Evolutionary conservation across 92 coral and sea anemone species (phyloP).

Genomic region (Muricea muricata): DNA sequence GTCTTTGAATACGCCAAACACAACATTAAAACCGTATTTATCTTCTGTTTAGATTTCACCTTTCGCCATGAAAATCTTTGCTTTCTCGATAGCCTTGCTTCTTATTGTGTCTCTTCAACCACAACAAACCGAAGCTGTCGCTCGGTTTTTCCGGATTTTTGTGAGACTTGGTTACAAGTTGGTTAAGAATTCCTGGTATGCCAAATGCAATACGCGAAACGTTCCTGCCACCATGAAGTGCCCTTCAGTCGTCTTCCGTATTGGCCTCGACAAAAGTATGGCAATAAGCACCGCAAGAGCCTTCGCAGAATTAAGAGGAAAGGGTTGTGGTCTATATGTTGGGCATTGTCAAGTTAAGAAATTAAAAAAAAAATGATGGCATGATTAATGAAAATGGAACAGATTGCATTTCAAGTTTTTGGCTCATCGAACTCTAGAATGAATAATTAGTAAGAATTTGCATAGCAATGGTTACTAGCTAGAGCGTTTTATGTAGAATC

Average conservation of each 20-base stretch:
- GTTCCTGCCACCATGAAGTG: constrained; percentile 49
- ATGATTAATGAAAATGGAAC: neutral
- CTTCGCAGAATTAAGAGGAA: constrained; percentile 40
- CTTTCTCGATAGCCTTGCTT: neutral
- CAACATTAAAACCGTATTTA: neutral
- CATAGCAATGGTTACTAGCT: neutral
- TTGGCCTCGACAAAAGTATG: constrained; percentile 4
- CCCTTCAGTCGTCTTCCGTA: constrained; percentile 53
- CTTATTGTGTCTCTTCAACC: neutral
- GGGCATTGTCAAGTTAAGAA: constrained; percentile 51
- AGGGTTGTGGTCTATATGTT: constrained; percentile 49
- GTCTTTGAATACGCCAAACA: neutral
- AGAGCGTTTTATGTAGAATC: neutral
- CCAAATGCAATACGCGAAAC: constrained; percentile 53
- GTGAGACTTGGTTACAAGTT: constrained; percentile 12
- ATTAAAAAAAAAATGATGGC: neutral
- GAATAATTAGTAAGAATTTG: too few species aligned
- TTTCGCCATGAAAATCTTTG: neutral
- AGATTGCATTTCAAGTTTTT: neutral
- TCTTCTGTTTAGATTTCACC: neutral
- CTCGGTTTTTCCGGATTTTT: constrained; percentile 43
- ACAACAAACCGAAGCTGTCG: neutral
- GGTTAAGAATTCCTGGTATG: constrained; percentile 47
- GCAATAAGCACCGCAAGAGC: constrained; percentile 44
- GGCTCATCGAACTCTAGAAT: neutral